These are phyloP conservation scores for Prosapia bicincta DNA, from an alignment of 2,888 invertebrate species.

Conservation along the genomic window DNA sequence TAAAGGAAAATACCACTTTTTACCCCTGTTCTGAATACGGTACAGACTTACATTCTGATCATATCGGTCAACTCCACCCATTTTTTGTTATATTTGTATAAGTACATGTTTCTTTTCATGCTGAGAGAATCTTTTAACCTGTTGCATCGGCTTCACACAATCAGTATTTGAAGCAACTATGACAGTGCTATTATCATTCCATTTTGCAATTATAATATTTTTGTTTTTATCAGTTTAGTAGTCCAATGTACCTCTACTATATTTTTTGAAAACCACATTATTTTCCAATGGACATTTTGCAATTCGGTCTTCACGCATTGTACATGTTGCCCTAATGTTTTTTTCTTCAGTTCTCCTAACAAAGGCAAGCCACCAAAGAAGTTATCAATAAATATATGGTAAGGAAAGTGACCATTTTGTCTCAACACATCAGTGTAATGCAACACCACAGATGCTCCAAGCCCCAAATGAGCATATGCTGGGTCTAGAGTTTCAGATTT, in stretches of 20 bases:
- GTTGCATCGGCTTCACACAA: constrained; percentile 13
- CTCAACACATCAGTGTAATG: constrained; percentile 11
- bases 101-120: constrained; percentile 36
- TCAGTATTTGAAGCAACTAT: constrained; percentile 15
- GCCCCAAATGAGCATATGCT: constrained; percentile 9
- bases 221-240: constrained; percentile 6
- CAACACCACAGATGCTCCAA: constrained; percentile 16
- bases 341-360: constrained; percentile 6
- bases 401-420: background rate
- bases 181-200: constrained; percentile 29
- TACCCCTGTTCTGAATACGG: constrained; percentile 37
- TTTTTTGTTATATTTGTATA: constrained; percentile 36
- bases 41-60: constrained; percentile 41
- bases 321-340: constrained; percentile 18
- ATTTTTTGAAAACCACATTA: background rate
- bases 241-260: constrained; percentile 7
- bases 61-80: constrained; percentile 39
- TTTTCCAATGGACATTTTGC: background rate
- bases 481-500: constrained; percentile 1
- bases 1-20: constrained; percentile 42
- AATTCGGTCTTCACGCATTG: constrained; percentile 14
- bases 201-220: constrained; percentile 17
- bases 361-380: constrained; percentile 15
- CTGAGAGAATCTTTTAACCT: constrained; percentile 33
- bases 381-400: constrained; percentile 23